These are phyloP conservation scores for Cactoblastis cactorum DNA, from an alignment of 2,888 invertebrate genomes.

Conservation along the genomic window DNA sequence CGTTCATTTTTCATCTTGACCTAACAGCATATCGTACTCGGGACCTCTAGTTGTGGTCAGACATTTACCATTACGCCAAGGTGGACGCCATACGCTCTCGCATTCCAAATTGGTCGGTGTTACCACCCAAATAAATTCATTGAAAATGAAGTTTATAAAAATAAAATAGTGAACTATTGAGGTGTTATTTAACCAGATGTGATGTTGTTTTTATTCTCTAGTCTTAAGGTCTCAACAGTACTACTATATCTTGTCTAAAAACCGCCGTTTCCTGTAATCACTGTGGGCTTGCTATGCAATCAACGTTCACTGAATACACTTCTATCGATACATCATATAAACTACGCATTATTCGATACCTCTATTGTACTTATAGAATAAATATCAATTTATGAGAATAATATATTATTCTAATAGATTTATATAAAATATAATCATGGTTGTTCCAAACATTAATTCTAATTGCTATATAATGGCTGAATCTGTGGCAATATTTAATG, in stretches of 20 bases:
- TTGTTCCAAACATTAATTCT: slow-evolving; percentile 4
- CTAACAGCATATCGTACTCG: no score
- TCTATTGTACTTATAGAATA: slow-evolving; percentile 8
- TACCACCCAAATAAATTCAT: no score
- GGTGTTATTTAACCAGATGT: slow-evolving; percentile 24
- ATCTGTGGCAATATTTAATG: slow-evolving; percentile 23
- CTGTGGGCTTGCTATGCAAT: slow-evolving; percentile 47
- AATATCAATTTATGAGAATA: slow-evolving; percentile 3
- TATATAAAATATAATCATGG: slow-evolving; percentile 2
- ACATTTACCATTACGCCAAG: no score
- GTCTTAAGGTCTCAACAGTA: slow-evolving; percentile 25
- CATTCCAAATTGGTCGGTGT: no score
- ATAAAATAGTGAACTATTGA: slow-evolving; percentile 30
- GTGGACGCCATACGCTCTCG: no score
- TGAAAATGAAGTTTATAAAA: no score
- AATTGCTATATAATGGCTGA: not conserved
- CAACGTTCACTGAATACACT: not conserved
- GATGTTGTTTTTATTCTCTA: slow-evolving; percentile 19
- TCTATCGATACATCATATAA: not conserved
- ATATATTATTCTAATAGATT: not conserved
- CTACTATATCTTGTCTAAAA: slow-evolving; percentile 26
- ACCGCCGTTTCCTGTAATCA: slow-evolving; percentile 44
- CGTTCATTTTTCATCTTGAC: no score
- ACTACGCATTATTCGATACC: not conserved
- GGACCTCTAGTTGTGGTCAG: no score